Percentiles rank a stretch among this genome's conserved stretches.
These are phyloP conservation scores for Dascyllus trimaculatus DNA, from an alignment of 2,113 vertebrate species.

Conservation along the genomic window DNA sequence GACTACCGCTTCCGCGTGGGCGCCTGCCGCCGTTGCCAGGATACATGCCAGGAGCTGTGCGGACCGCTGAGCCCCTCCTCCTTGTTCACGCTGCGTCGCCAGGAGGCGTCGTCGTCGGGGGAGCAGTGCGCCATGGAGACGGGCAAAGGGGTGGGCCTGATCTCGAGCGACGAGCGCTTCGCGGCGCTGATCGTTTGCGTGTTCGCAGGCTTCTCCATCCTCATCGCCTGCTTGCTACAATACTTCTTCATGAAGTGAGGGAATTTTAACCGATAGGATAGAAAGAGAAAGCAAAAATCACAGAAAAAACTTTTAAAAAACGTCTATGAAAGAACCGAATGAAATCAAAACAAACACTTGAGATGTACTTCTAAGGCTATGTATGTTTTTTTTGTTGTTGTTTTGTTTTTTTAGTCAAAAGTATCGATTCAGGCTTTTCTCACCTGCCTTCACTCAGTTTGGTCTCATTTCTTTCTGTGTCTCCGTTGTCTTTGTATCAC, in stretches of 20 bases:
- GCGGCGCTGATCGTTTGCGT: slow-evolving; percentile 94
- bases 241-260: slow-evolving; percentile 99
- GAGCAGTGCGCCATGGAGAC: slow-evolving; percentile 82
- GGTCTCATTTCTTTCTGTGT: slow-evolving; percentile 53
- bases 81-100: slow-evolving; percentile 89
- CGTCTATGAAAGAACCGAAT: slow-evolving; percentile 74
- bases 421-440: slow-evolving; percentile 89
- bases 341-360: slow-evolving; percentile 82
- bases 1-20: slow-evolving; percentile 98
- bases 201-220: slow-evolving; percentile 92
- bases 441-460: slow-evolving; percentile 61
- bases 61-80: slow-evolving; percentile 96
- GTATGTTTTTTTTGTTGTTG: slow-evolving; percentile 79
- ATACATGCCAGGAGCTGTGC: slow-evolving; percentile 93
- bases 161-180: slow-evolving; percentile 95
- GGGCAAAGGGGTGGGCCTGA: slow-evolving; percentile 86
- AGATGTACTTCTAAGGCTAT: slow-evolving; percentile 88
- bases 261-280: slow-evolving; percentile 74
- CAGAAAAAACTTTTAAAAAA: slow-evolving; percentile 61
- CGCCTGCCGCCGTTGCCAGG: slow-evolving; percentile 93
- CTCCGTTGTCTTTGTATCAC: slow-evolving; percentile 58
- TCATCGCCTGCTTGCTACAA: slow-evolving; percentile 98
- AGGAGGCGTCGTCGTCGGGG: slow-evolving; percentile 82
- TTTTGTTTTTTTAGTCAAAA: slow-evolving; percentile 86
- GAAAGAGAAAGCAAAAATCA: slow-evolving; percentile 78